Percentiles rank a stretch among this genome's conserved stretches.
Evolutionary conservation across 1,140 invertebrate genomes (phyloP).

Genomic region (Tetragonula clypearis): DNA sequence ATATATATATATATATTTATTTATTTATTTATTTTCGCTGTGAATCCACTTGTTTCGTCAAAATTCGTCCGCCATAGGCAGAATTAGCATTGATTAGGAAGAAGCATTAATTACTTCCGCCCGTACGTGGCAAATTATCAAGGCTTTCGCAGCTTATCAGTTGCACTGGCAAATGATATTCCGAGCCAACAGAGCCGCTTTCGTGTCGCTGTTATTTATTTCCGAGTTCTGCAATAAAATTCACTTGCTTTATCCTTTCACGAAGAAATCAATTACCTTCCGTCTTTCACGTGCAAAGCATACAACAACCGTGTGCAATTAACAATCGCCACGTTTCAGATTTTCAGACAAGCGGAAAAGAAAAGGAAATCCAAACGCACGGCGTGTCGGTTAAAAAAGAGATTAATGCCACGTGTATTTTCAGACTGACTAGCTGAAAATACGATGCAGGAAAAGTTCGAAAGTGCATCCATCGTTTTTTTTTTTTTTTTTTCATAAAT

Average conservation of each 20-base stretch:
- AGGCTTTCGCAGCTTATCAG: background rate
- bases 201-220: background rate
- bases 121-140: background rate
- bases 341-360: background rate
- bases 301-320: background rate
- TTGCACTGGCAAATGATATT: background rate
- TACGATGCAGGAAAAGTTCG: background rate
- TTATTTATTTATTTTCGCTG: background rate
- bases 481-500: conserved; percentile 11
- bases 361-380: background rate
- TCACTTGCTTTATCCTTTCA: background rate
- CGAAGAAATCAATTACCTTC: background rate
- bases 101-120: background rate
- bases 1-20: too few species aligned
- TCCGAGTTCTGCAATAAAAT: background rate
- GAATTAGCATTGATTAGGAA: background rate
- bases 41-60: background rate
- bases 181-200: background rate
- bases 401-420: background rate
- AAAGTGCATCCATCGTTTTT: background rate
- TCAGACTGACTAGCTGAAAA: background rate
- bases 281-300: background rate
- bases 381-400: background rate
- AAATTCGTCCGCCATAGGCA: background rate
- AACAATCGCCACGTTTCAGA: background rate